phyloP scores from a whole-genome alignment of 2,797 vertebrate genomes.

The Rhinogobio ventralis region DNA sequence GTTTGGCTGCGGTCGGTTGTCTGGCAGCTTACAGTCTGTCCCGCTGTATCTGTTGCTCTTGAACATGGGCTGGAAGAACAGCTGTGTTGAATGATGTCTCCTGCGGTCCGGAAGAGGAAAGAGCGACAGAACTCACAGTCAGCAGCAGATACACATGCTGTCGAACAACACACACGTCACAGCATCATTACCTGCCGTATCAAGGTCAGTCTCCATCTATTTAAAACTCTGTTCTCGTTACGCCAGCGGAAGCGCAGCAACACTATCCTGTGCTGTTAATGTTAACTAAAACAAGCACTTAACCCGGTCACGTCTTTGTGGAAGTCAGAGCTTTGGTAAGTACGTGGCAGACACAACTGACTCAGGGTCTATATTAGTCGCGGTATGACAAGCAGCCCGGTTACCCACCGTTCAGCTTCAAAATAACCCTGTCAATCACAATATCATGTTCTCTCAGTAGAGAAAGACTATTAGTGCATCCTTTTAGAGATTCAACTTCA shows the following conservation, averaged over 20 bases:
- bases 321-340: constrained; percentile 19
- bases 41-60: too few relatives aligned
- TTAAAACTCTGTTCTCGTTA: constrained; percentile 39
- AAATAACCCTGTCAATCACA: constrained; percentile 55
- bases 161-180: constrained; percentile 33
- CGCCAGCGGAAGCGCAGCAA: neutral
- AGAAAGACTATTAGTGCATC: neutral
- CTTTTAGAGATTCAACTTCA: neutral
- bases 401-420: constrained; percentile 36
- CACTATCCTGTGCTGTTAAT: neutral
- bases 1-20: too few relatives aligned
- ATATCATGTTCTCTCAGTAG: constrained; percentile 40
- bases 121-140: constrained; percentile 14
- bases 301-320: neutral
- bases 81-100: neutral
- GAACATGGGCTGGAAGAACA: too few relatives aligned
- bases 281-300: neutral
- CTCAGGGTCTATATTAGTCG: constrained; percentile 49
- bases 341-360: constrained; percentile 3
- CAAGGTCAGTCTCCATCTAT: constrained; percentile 35
- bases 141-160: constrained; percentile 32
- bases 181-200: constrained; percentile 42
- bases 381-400: constrained; percentile 36
- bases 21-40: too few relatives aligned
- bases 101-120: neutral